A percentile compares a stretch with the other conserved stretches of the same genome.
Conservation (phyloP, 1,140 invertebrate genomes). For the Glomeris maerens region DNA sequence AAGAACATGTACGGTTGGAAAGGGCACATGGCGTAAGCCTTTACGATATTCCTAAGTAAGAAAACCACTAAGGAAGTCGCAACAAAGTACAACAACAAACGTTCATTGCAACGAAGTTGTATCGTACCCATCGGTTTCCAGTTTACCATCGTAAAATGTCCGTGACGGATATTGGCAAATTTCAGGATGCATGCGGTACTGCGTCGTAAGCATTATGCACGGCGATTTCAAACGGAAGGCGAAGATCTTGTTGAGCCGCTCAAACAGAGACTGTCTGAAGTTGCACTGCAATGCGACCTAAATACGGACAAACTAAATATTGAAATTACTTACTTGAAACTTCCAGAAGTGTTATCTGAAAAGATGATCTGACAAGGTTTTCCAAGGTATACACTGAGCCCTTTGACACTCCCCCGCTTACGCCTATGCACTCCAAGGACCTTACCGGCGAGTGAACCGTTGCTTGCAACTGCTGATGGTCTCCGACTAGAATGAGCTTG, state of each 20-base stretch:
- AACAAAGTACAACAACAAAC: conserved; percentile 3
- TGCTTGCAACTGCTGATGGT: conserved; percentile 70
- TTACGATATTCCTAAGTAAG: conserved; percentile 6
- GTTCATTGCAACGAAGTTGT: too few species aligned
- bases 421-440: too few species aligned
- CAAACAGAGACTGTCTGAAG: conserved; percentile 33
- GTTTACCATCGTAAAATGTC: conserved; percentile 52
- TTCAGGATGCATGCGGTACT: conserved; percentile 75
- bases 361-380: too few species aligned
- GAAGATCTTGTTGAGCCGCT: conserved; percentile 26
- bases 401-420: too few species aligned
- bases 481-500: conserved; percentile 71
- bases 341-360: too few species aligned
- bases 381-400: too few species aligned
- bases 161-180: conserved; percentile 58
- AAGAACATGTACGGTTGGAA: too few species aligned
- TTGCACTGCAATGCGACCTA: conserved; percentile 12
- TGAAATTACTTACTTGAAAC: too few species aligned
- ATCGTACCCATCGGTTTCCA: conserved; percentile 32
- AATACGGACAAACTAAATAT: too few species aligned
- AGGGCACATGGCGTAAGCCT: neutral
- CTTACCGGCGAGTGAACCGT: conserved; percentile 37
- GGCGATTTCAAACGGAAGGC: conserved; percentile 16
- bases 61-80: neutral
- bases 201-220: conserved; percentile 46